Conservation (phyloP, 2,113 vertebrate species). For the crab-eating macaque (Macaca fascicularis) region T2T-MFA8v1.1 NC_088384.1:28573001-28573500, state of each 20-base stretch:
- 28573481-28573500: no score
- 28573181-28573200: background rate
- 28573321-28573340: background rate
- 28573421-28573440: no score
- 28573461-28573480: no score
- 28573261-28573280: background rate
- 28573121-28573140: background rate
- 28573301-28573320: background rate
- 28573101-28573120: background rate
- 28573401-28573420: no score
- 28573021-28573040: background rate
- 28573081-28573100: background rate
- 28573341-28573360: background rate
- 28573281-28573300: background rate
- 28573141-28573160: background rate
- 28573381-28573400: no score
- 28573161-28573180: background rate
- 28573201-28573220: background rate
- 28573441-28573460: no score
- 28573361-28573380: no score
- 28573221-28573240: background rate
- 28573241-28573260: background rate
- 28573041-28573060: background rate
- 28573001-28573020: background rate
- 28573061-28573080: background rate